A percentile compares a stretch with the other conserved stretches of the same genome.
Conservation (phyloP, 2,888 invertebrate species). For the Escarpia spicata region DNA sequence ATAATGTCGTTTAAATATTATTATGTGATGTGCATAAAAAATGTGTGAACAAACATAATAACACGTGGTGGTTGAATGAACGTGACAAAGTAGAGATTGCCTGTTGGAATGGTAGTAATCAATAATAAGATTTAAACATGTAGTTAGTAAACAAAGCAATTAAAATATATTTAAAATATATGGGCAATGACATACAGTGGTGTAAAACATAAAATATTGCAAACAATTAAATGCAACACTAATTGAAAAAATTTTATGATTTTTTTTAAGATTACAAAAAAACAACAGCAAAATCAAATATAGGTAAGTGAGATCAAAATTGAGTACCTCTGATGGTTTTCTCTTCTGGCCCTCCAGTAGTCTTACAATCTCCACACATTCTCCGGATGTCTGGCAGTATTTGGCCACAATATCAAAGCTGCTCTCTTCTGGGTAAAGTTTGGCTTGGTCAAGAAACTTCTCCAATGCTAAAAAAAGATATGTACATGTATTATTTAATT, state of each 20-base stretch:
- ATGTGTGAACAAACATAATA: no score
- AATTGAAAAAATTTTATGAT: not conserved
- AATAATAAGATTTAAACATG: no score
- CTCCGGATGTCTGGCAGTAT: constrained; percentile 49
- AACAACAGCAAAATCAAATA: not conserved
- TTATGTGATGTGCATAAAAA: no score
- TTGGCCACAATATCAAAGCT: constrained; percentile 50
- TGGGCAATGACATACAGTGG: no score
- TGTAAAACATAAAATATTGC: not conserved
- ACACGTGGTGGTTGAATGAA: no score
- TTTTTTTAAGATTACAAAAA: not conserved
- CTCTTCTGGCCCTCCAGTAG: constrained; percentile 47
- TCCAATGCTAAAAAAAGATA: constrained; percentile 40
- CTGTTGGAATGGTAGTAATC: no score
- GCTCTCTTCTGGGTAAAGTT: constrained; percentile 37
- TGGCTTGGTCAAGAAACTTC: constrained; percentile 45
- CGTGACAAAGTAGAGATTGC: no score
- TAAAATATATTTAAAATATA: no score
- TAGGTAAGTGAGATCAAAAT: constrained; percentile 23
- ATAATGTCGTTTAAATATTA: no score
- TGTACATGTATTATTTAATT: not conserved
- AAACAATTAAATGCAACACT: not conserved
- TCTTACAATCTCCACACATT: constrained; percentile 51
- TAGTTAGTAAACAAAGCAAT: no score
- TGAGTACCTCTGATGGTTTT: constrained; percentile 48